Base-by-base conservation (phyloP, 30 jellyfish, hydroid and myxozoan genomes). In the Pelagia noctiluca region DNA sequence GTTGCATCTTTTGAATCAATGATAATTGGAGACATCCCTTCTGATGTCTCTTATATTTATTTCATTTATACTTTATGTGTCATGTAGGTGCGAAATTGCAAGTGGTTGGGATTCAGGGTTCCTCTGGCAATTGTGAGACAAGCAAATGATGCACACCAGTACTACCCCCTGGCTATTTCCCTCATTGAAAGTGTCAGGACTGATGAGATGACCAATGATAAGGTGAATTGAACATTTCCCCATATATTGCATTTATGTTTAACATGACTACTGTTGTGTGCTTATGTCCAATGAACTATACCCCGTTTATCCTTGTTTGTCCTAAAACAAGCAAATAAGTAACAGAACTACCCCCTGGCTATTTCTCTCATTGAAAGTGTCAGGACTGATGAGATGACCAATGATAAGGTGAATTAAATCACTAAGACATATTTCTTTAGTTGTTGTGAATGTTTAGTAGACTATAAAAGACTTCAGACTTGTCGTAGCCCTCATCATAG, bases 141-240 rank as follows among this genome's bases (percentile, higher is more conserved):
- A 70, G 98, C 97, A n/a, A 92, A 92, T 61, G 98, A 92, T 92
- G 98, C 98, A 35, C 87, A 92, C 38, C 98, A 92, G 76, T 92
- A 92, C 62, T 92, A 92, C 48, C 98, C 98, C 5, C 87, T 87
- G 79, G 98, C 98, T 36, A 92, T 92, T 8, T 92, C 98, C 5
- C 72, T 92, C 63, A 92, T 92, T 73, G 98, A 92, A 60, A 92
- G 98, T 78, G 90, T 92, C 71, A 87, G 92, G 66, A 92, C 98
- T 0, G 81, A 92, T 64, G 95, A 80, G 35, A 92, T 80, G 91
- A 86, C 98, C 0, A 92, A 92, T 86, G 93, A 86, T 47, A 92
- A 92, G 97, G 98, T 92, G 34, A 5, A n/a, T 60, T n/a, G n/a
- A n/a, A n/a, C n/a, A n/a, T n/a, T n/a, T n/a, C n/a, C n/a, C n/a